phyloP scores from a whole-genome alignment of 2,113 vertebrate genomes.

The Petrocephalus zakoni region DNA sequence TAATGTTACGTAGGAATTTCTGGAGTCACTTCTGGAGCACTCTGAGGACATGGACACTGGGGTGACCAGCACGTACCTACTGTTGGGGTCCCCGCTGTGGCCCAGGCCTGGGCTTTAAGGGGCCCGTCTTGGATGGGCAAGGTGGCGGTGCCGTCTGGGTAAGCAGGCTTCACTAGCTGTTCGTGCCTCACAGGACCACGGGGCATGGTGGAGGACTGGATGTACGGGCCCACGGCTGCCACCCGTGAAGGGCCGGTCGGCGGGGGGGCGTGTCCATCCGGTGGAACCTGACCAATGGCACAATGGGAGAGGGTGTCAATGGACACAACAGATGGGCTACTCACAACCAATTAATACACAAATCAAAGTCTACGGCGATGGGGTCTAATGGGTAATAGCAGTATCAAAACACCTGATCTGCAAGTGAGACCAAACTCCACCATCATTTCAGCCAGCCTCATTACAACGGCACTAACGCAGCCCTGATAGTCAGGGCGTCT shows the following conservation, averaged over 20 bases:
- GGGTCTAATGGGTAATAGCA: neutral
- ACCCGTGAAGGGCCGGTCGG: slow-evolving; percentile 73
- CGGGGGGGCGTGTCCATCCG: slow-evolving; percentile 62
- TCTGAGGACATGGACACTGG: neutral
- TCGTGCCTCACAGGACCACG: slow-evolving; percentile 77
- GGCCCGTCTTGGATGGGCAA: slow-evolving; percentile 62
- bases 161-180: slow-evolving; percentile 77
- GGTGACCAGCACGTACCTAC: neutral
- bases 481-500: neutral
- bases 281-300: slow-evolving; percentile 60
- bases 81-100: slow-evolving; percentile 4
- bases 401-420: neutral
- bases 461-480: neutral
- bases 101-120: slow-evolving; percentile 33
- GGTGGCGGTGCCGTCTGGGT: slow-evolving; percentile 69
- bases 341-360: neutral
- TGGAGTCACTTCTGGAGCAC: neutral
- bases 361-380: neutral
- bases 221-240: slow-evolving; percentile 93
- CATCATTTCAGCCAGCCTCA: neutral
- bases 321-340: neutral
- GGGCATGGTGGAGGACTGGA: slow-evolving; percentile 93
- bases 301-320: neutral
- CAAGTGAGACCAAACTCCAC: neutral
- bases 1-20: neutral